Evolutionary conservation across 2,113 vertebrate species (phyloP).

Genomic region (Orthonyx spaldingii): DNA sequence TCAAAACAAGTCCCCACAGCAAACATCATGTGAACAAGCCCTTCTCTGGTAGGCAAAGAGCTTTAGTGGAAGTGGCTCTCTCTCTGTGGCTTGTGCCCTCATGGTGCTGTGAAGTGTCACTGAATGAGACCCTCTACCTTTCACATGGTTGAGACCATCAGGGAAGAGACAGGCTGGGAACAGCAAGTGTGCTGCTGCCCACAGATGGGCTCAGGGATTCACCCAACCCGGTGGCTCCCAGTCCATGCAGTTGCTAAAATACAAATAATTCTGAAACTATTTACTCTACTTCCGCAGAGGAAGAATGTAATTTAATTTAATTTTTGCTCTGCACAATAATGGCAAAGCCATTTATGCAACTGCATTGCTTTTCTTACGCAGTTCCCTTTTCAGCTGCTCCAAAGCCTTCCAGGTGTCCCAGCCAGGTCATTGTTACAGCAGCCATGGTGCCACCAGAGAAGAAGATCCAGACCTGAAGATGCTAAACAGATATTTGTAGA

Average conservation of each 20-base stretch:
- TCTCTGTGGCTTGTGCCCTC: not conserved
- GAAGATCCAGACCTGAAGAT: not conserved
- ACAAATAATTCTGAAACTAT: not conserved
- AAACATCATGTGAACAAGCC: fast-evolving
- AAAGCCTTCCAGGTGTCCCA: not conserved
- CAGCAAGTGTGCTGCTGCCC: not conserved
- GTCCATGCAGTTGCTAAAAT: not conserved
- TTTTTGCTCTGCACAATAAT: not conserved
- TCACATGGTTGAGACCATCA: not conserved
- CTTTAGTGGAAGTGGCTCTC: not conserved
- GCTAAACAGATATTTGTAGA: not conserved
- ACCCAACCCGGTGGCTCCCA: not conserved
- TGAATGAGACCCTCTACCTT: not conserved
- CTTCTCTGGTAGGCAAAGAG: not conserved
- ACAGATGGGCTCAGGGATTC: not conserved
- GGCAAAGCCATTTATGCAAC: not conserved
- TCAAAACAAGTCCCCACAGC: not conserved
- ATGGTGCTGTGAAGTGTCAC: not conserved
- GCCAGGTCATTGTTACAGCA: not conserved
- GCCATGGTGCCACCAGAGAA: not conserved
- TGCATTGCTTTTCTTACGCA: not conserved
- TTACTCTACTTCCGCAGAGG: not conserved
- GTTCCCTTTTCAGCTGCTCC: not conserved
- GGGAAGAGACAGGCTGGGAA: not conserved
- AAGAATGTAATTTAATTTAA: not conserved